phyloP scores from a whole-genome alignment of 1,140 invertebrate genomes.

The Pogonognathellus flavescens region DNA sequence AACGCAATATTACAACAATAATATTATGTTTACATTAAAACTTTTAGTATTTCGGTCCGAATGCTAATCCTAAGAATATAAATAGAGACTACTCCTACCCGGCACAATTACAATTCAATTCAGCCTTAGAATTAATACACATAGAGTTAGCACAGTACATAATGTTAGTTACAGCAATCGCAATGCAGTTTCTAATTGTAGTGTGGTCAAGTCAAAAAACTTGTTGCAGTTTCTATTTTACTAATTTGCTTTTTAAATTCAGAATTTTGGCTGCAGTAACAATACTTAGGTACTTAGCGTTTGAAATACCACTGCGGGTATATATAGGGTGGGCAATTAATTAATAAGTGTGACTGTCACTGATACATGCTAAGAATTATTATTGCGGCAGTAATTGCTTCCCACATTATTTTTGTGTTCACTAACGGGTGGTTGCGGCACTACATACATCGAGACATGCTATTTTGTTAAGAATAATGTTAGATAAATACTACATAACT shows the following conservation, averaged over 20 bases:
- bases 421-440: background rate
- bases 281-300: background rate
- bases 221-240: background rate
- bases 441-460: background rate
- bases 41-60: too few relatives aligned
- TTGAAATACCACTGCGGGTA: too few relatives aligned
- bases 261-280: slow-evolving; percentile 30
- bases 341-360: background rate
- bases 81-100: too few relatives aligned
- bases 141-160: background rate
- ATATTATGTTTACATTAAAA: too few relatives aligned
- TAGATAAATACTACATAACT: slow-evolving; percentile 12
- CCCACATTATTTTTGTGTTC: background rate
- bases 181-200: too few relatives aligned
- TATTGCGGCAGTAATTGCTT: background rate
- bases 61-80: too few relatives aligned
- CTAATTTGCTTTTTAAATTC: slow-evolving; percentile 11
- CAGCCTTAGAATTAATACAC: slow-evolving; percentile 8
- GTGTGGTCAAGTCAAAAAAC: slow-evolving; percentile 7
- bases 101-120: background rate
- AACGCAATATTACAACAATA: background rate
- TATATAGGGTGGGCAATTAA: background rate
- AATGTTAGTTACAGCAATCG: background rate
- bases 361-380: background rate
- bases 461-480: background rate